Base-by-base conservation (phyloP, 2,113 vertebrate genomes). In the Hippocampus comes region DNA sequence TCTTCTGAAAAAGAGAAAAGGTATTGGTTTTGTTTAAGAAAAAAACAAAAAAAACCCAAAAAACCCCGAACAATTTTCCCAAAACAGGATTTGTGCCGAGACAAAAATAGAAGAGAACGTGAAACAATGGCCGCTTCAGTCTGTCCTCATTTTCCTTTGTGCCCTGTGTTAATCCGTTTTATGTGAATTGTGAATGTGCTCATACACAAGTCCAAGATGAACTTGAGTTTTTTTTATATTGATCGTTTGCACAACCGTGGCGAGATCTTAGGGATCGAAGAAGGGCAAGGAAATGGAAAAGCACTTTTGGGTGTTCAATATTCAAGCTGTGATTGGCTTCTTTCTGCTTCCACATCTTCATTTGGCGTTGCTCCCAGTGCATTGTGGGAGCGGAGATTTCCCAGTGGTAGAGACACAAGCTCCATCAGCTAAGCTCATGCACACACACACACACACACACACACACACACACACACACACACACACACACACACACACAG, bases 311-410 rank as follows among this genome's bases (percentile, higher is more conserved):
- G 70, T 63, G 67, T 63, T 34, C 49, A 61, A 27, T 56, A 51
- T 82, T 75, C 64, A 71, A 68, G 71, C 85, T 76, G 73, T 78
- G 85, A 87, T 89, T 82, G 78, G 82, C 81, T 83, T 64, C 74
- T 80, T 68, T 77, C 74, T 77, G 70, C 77, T 71, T 78, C 82
- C n/a, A n/a, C 80, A 77, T 87, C 73, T 71, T 81, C 73, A 63
- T 82, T 80, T 86, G 90, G 89, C 86, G 21, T 51, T 0, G 34
- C 74, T 86, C 86, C 89, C 86, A 83, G 78, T 85, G 86, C 81
- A 90, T 89, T 90, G 82, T 90, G 84, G 86, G 88, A 83, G 82
- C 80, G 34, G 81, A 79, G 80, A 90, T 89, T 88, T 89, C 86
- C 84, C 89, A 81, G 78, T 72, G 75, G 81, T 38, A 85, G 79